Evolutionary conservation across 2,888 invertebrate species (phyloP).

Genomic region (Dicyrtoma fusca): DNA sequence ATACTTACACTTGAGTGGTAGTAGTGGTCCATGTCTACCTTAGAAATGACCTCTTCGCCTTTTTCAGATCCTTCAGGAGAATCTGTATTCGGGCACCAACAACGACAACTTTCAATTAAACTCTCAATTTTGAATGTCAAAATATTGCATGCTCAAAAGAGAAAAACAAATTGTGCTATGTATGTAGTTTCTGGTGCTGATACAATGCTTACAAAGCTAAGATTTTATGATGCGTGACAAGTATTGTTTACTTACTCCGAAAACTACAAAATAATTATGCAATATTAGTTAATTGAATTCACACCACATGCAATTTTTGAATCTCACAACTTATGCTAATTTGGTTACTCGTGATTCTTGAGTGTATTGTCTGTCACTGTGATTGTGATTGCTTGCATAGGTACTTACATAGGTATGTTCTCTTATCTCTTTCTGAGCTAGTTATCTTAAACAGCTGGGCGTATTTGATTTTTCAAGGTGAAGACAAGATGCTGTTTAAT

Average conservation of each 20-base stretch:
- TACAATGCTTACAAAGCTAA: too few species aligned
- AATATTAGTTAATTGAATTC: too few species aligned
- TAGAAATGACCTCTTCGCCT: not conserved
- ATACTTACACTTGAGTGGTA: slow-evolving; percentile 24
- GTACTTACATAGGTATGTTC: too few species aligned
- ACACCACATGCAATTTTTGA: slow-evolving; percentile 5
- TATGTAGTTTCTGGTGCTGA: not conserved
- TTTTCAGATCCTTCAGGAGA: not conserved
- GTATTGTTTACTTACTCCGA: too few species aligned
- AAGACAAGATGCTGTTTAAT: too few species aligned
- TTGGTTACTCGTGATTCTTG: slow-evolving; percentile 6
- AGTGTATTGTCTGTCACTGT: too few species aligned
- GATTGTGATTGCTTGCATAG: too few species aligned
- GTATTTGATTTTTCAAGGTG: too few species aligned
- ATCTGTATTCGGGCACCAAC: slow-evolving; percentile 7
- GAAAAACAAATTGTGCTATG: not conserved
- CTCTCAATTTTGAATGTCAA: slow-evolving; percentile 20
- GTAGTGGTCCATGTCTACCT: slow-evolving; percentile 1
- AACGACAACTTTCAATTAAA: slow-evolving; percentile 15
- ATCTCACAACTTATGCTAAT: slow-evolving; percentile 16
- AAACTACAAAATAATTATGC: too few species aligned
- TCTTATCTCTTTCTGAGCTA: too few species aligned
- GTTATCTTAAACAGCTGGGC: too few species aligned
- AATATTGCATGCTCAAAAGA: not conserved
- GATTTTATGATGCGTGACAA: too few species aligned